Evolutionary conservation across 30 jellyfish, hydroid and myxozoan species (phyloP).

Genomic region (Aurelia aurita complex sp. Pacific): DNA sequence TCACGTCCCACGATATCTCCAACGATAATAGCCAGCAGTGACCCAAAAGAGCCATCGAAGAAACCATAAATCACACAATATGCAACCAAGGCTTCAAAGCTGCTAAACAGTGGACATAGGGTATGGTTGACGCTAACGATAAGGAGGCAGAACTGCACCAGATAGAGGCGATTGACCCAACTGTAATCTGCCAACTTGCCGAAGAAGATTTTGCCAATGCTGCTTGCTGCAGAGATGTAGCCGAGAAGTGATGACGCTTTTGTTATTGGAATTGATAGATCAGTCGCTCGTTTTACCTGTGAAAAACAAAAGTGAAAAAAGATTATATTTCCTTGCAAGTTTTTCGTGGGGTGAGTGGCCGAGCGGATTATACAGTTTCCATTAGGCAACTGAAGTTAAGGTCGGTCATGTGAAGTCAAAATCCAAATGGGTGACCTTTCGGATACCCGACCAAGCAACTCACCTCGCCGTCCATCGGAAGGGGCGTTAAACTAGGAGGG

Average conservation of each 20-base stretch:
- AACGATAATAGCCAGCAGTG: constrained; percentile 46
- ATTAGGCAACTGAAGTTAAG: too few relatives aligned
- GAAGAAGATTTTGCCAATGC: constrained; percentile 61
- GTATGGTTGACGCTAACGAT: constrained; percentile 52
- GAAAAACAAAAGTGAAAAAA: not conserved
- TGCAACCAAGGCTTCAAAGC: constrained; percentile 20
- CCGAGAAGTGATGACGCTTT: constrained; percentile 74
- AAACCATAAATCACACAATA: constrained; percentile 52
- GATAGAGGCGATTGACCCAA: constrained; percentile 52
- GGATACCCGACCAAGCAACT: too few relatives aligned
- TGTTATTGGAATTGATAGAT: constrained; percentile 13
- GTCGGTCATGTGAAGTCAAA: too few relatives aligned
- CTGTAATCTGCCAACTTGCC: constrained; percentile 52
- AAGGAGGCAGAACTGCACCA: constrained; percentile 41
- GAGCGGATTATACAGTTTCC: too few relatives aligned
- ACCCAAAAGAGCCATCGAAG: constrained; percentile 67
- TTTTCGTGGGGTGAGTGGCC: too few relatives aligned
- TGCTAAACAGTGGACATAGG: constrained; percentile 45
- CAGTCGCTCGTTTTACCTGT: constrained; percentile 66
- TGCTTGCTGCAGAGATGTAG: constrained; percentile 55
- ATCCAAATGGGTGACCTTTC: too few relatives aligned
- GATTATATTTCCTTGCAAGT: too few relatives aligned
- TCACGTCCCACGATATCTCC: constrained; percentile 70
- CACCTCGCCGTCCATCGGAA: too few relatives aligned
- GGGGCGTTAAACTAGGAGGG: too few relatives aligned